phyloP scores from a whole-genome alignment of 2,113 vertebrate genomes.

The Anguilla rostrata region DNA sequence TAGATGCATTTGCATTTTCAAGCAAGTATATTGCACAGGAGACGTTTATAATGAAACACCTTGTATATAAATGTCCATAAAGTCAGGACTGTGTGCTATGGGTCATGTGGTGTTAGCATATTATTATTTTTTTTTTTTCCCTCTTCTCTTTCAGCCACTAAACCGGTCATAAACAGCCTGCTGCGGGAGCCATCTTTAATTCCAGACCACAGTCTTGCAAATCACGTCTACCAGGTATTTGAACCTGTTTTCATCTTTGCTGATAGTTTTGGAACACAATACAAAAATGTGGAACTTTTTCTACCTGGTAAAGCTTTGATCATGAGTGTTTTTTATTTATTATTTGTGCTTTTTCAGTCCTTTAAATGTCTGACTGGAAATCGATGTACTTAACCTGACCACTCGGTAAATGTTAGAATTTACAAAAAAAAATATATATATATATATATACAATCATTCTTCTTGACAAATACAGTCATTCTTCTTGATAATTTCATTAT shows the following conservation, averaged over 20 bases:
- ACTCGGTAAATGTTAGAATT: not conserved
- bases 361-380: not conserved
- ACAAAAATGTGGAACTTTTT: not conserved
- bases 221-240: constrained; percentile 91
- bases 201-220: constrained; percentile 86
- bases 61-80: not conserved
- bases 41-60: not conserved
- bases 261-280: not conserved
- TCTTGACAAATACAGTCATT: not conserved
- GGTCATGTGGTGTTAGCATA: not conserved
- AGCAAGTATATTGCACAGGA: constrained; percentile 54
- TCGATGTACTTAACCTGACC: not conserved
- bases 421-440: not conserved
- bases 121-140: constrained; percentile 29
- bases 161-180: constrained; percentile 88
- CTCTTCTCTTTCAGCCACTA: constrained; percentile 77
- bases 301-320: not conserved
- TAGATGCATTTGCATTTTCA: constrained; percentile 27
- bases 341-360: not conserved
- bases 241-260: constrained; percentile 33
- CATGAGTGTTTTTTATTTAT: not conserved
- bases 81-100: not conserved
- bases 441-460: too few species aligned
- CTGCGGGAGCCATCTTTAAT: constrained; percentile 91
- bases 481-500: not conserved